phyloP scores from a whole-genome alignment of 2,113 vertebrate species.

The Thunnus maccoyii region DNA sequence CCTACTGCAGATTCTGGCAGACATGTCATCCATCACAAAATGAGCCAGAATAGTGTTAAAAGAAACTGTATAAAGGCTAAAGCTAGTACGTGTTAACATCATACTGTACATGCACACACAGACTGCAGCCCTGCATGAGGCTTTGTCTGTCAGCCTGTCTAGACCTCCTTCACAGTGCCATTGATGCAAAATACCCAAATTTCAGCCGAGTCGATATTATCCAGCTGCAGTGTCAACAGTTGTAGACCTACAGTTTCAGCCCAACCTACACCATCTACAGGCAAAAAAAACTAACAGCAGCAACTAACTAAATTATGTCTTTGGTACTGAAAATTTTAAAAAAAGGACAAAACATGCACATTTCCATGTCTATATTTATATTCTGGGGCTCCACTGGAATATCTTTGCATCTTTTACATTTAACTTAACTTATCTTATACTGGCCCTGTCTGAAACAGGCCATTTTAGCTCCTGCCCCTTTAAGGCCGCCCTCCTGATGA shows the following conservation, averaged over 20 bases:
- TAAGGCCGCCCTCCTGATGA: too few relatives aligned
- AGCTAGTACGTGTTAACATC: background rate
- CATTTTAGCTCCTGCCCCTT: too few relatives aligned
- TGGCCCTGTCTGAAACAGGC: too few relatives aligned
- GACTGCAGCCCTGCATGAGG: too few relatives aligned
- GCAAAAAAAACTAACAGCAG: background rate
- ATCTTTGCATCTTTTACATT: too few relatives aligned
- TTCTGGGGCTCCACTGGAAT: too few relatives aligned
- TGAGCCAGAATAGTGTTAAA: background rate
- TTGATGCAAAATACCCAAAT: background rate
- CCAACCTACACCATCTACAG: background rate
- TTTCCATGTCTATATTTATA: too few relatives aligned
- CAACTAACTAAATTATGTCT: background rate
- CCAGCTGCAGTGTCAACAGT: background rate
- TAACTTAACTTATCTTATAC: too few relatives aligned
- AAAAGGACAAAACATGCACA: too few relatives aligned
- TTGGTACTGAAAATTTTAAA: background rate
- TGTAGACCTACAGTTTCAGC: background rate
- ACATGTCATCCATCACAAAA: conserved; percentile 11
- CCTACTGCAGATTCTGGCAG: background rate
- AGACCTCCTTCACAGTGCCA: too few relatives aligned
- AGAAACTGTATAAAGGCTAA: background rate
- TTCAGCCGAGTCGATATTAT: too few relatives aligned
- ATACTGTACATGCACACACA: background rate
- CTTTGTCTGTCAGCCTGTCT: background rate